Evolutionary conservation across 2,888 invertebrate species (phyloP).

Genomic region (Himalopsyche anomala): DNA sequence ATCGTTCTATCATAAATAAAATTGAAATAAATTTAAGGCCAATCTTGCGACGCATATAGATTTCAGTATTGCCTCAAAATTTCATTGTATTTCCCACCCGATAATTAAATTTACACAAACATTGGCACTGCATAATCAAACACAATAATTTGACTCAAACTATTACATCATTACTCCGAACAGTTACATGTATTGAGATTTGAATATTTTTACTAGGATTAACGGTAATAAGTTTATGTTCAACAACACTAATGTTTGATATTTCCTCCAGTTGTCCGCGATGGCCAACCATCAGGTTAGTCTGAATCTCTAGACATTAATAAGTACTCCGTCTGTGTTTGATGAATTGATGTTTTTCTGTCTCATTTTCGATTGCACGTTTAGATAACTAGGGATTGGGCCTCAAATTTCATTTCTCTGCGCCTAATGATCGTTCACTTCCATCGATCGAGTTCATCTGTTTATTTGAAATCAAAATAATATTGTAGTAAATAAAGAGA

Average conservation of each 20-base stretch:
- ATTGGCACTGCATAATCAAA: too few species aligned
- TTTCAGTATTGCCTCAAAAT: not conserved
- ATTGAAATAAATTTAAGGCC: conserved; percentile 19
- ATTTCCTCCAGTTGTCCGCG: conserved; percentile 78
- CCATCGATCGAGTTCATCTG: too few species aligned
- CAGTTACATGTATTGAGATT: not conserved
- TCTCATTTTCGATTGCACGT: not conserved
- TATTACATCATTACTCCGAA: too few species aligned
- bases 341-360: not conserved
- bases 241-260: conserved; percentile 49
- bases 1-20: not conserved
- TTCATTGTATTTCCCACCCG: not conserved
- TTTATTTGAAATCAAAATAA: too few species aligned
- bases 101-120: too few species aligned
- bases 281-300: conserved; percentile 83
- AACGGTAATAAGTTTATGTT: conserved; percentile 41
- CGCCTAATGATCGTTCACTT: not conserved
- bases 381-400: not conserved
- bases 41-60: not conserved
- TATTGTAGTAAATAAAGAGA: too few species aligned
- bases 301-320: conserved; percentile 69
- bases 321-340: not conserved
- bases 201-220: conserved; percentile 13
- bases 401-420: conserved; percentile 28
- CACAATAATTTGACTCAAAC: too few species aligned